Percentiles rank a stretch among this genome's conserved stretches.
These are phyloP conservation scores for Dreissena rostriformis DNA, from an alignment of 1,140 invertebrate genomes.

Conservation along the genomic window DNA sequence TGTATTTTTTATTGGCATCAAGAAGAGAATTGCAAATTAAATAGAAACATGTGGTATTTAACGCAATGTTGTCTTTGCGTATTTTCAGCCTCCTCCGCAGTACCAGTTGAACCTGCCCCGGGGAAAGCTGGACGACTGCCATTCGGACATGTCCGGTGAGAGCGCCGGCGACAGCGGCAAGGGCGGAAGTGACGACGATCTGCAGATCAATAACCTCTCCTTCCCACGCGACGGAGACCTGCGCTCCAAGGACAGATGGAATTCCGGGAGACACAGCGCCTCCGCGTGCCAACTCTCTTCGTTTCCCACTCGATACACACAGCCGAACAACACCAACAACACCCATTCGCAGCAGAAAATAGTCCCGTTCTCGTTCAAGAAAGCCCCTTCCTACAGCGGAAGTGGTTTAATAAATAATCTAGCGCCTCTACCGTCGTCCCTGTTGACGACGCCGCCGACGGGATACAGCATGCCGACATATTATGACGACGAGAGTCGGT, in stretches of 20 bases:
- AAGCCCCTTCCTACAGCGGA: conserved; percentile 26
- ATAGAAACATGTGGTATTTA: no score
- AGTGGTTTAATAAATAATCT: conserved; percentile 27
- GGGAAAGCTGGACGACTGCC: conserved; percentile 46
- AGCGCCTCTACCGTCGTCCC: not conserved
- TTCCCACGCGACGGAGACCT: not conserved
- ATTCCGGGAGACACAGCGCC: conserved; percentile 17
- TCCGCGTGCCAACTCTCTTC: conserved; percentile 5
- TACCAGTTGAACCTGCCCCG: conserved; percentile 35
- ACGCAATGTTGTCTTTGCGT: no score
- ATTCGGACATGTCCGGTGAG: conserved; percentile 52
- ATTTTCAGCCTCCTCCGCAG: conserved; percentile 47
- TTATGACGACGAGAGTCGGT: conserved; percentile 44
- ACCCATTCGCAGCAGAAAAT: conserved; percentile 40
- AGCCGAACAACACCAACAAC: conserved; percentile 22
- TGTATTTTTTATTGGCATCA: no score
- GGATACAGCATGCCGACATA: conserved; percentile 30
- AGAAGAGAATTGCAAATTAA: no score
- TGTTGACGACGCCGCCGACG: conserved; percentile 4
- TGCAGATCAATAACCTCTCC: conserved; percentile 26
- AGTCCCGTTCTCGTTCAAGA: conserved; percentile 47
- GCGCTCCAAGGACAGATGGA: conserved; percentile 29
- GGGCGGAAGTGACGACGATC: conserved; percentile 52
- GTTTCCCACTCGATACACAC: conserved; percentile 27
- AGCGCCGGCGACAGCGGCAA: conserved; percentile 50